Conservation (phyloP, 1,140 invertebrate species). For the Caenorhabditis elegans region DNA sequence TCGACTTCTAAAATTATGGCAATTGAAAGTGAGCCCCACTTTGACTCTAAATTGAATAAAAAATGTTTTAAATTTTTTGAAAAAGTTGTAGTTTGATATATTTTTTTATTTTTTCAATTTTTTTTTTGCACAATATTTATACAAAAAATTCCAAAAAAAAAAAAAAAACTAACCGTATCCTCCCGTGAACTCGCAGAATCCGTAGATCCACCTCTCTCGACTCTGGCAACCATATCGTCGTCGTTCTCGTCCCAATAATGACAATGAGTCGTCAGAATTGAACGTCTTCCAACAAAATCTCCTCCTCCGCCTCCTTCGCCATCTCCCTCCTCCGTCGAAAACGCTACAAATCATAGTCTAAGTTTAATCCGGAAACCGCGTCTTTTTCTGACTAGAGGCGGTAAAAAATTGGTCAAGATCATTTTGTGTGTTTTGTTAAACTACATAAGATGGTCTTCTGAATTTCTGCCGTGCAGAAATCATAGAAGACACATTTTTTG, state of each 20-base stretch:
- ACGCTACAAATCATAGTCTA: conserved; percentile 8
- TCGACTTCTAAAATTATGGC: too few species aligned
- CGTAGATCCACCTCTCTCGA: too few species aligned
- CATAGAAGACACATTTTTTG: background rate
- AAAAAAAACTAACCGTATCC: too few species aligned
- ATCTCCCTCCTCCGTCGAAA: background rate
- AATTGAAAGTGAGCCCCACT: too few species aligned
- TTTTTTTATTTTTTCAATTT: too few species aligned
- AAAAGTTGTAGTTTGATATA: too few species aligned
- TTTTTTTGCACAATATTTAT: too few species aligned
- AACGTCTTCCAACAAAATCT: background rate
- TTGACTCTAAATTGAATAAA: too few species aligned
- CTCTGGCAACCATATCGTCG: background rate
- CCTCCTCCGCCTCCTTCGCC: background rate
- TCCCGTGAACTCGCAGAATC: too few species aligned
- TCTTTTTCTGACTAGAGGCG: too few species aligned
- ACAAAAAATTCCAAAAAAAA: background rate
- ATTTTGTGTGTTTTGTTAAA: background rate
- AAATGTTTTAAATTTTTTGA: too few species aligned
- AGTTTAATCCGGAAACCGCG: background rate
- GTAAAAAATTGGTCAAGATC: background rate
- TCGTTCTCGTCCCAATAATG: conserved; percentile 24
- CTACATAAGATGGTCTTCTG: background rate
- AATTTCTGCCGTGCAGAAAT: background rate
- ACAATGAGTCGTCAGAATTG: background rate